Evolutionary conservation across 2,888 invertebrate genomes (phyloP), one percentile per base, ranked within the genome.

Genomic region (Disparrhopalites patrizii): DNA sequence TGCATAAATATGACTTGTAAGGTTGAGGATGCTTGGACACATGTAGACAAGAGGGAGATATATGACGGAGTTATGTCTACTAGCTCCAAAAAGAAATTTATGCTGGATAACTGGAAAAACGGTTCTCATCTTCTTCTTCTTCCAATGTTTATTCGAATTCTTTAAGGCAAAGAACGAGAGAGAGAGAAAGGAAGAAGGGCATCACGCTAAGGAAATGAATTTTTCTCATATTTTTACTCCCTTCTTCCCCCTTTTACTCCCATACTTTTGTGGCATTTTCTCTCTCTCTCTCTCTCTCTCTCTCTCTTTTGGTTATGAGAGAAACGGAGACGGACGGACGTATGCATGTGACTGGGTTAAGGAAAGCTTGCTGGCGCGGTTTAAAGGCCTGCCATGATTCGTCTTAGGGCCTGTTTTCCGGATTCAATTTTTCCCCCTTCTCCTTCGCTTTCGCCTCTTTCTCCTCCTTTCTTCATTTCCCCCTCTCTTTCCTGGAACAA

Each of bases 31-130:
- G 30, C 58, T 58, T 58, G 43, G 43, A 58, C 43, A 58, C 28
- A 47, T 58, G 47, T 58, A 58, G 58, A 58, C 58, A 28, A 30
- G 13, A 43, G 47, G n/a, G 10, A 58, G 47, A 58, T 58, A 58
- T 43, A 43, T 40, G 18, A 58, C 15, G 18, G 30, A 40, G n/a
- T 58, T 30, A 43, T 43, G n/a, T n/a, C n/a, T 30, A n/a, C 27
- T 3, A 30, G 18, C 30, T 55, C 20, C 23, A 25, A 36, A 8
- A 10, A 57, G 23, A 33, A 38, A 38, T 57, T 57, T 57, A 57
- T 57, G 31, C 25, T 61, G 61, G 51, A 50, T 61, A 61, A 51
- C 61, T 31, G 61, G 51, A 23, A 33, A 51, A 61, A 51, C 33
- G 31, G 43, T 47, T 60, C 50, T 60, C 40, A 28, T 7, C 4